Conservation (phyloP, 2,113 vertebrate species). For the Hippocampus mohnikei region DNA sequence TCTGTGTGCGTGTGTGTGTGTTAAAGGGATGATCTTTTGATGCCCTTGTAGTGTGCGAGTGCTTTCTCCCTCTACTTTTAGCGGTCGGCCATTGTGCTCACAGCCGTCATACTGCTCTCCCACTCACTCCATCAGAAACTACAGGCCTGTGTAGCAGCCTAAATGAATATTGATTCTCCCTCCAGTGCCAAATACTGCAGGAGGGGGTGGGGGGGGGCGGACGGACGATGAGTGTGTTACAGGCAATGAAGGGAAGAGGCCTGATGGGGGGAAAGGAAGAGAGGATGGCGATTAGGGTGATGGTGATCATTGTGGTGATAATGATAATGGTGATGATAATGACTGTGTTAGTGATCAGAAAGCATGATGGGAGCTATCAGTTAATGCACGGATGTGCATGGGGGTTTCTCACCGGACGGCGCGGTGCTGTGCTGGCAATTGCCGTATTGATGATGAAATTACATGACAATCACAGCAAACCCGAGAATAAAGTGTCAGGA, state of each 20-base stretch:
- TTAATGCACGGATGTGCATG: constrained; percentile 42
- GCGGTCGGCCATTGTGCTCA: constrained; percentile 53
- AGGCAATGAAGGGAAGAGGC: constrained; percentile 55
- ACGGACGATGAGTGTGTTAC: constrained; percentile 35
- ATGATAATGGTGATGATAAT: constrained; percentile 68
- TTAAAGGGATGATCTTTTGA: constrained; percentile 65
- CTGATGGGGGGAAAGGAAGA: constrained; percentile 49
- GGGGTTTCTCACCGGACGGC: constrained; percentile 20
- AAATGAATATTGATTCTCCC: constrained; percentile 74
- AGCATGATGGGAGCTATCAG: constrained; percentile 57
- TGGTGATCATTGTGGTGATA: constrained; percentile 61
- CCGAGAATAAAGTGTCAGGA: neutral
- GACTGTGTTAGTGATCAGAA: constrained; percentile 60
- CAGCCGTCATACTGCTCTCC: constrained; percentile 61
- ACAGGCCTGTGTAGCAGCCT: constrained; percentile 57
- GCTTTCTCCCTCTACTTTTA: constrained; percentile 57
- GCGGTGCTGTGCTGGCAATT: constrained; percentile 3
- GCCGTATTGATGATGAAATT: constrained; percentile 8
- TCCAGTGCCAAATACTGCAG: constrained; percentile 62
- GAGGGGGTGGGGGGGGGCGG: neutral
- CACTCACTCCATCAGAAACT: constrained; percentile 68
- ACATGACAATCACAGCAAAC: neutral
- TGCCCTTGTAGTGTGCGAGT: constrained; percentile 56
- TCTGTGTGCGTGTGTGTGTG: constrained; percentile 29
- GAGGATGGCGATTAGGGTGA: constrained; percentile 60